Percentiles rank a stretch among this genome's conserved stretches.
Evolutionary conservation across 2,888 invertebrate species (phyloP).

Genomic region (Synergus gifuensis): DNA sequence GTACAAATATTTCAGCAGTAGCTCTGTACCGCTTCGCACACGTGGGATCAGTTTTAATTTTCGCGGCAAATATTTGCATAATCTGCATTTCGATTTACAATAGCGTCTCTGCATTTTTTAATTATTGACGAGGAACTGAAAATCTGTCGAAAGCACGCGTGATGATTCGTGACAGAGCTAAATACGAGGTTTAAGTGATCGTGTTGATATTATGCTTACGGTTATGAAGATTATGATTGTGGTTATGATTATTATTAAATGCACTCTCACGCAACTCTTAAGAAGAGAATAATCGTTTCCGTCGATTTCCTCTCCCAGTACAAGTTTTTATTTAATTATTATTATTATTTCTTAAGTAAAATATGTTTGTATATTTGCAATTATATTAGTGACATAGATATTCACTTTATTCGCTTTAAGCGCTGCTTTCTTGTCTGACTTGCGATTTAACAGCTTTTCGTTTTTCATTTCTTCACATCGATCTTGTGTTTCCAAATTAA

Average conservation of each 20-base stretch:
- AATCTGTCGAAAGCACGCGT: constrained; percentile 14
- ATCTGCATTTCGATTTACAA: constrained; percentile 5
- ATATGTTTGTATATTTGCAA: constrained; percentile 43
- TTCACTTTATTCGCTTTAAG: constrained; percentile 14
- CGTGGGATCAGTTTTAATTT: constrained; percentile 47
- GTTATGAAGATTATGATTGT: constrained; percentile 47
- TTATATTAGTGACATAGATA: constrained; percentile 23
- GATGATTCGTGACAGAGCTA: constrained; percentile 46
- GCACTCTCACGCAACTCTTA: constrained; percentile 44
- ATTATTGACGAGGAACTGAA: constrained; percentile 24
- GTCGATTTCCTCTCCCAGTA: constrained; percentile 53
- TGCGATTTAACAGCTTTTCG: constrained; percentile 25
- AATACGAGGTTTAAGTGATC: constrained; percentile 53
- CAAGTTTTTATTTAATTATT: constrained; percentile 47
- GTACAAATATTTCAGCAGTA: constrained; percentile 58
- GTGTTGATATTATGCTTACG: constrained; percentile 50
- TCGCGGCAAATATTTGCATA: not conserved
- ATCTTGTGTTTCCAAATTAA: not conserved
- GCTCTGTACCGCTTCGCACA: constrained; percentile 56
- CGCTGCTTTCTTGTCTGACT: constrained; percentile 42
- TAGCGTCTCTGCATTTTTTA: constrained; percentile 16
- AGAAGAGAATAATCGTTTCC: constrained; percentile 43
- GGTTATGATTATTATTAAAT: constrained; percentile 44
- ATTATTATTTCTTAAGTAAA: constrained; percentile 45
- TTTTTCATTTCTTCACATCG: constrained; percentile 24